Conservation (phyloP, 2,888 invertebrate species). For the Argyresthia albistria region DNA sequence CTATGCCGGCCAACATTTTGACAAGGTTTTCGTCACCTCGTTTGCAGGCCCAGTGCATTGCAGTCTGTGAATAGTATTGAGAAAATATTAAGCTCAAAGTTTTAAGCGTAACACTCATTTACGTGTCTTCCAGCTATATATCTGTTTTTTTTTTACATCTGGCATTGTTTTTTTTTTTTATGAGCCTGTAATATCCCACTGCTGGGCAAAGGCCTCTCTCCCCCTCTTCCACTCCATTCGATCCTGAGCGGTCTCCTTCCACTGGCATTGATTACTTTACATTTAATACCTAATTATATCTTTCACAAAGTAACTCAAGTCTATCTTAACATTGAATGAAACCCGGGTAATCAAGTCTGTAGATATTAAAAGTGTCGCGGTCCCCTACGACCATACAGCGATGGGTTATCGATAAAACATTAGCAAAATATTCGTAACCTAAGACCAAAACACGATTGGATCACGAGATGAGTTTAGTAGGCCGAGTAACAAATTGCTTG, state of each 20-base stretch:
- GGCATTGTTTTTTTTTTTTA: no score
- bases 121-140: background rate
- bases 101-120: background rate
- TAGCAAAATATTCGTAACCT: slow-evolving; percentile 32
- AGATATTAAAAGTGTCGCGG: no score
- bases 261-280: no score
- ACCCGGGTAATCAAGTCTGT: no score
- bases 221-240: no score
- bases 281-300: no score
- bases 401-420: slow-evolving; percentile 9
- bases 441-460: slow-evolving; percentile 46
- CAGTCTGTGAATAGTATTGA: slow-evolving; percentile 78
- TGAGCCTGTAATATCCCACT: no score
- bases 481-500: slow-evolving; percentile 67
- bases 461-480: slow-evolving; percentile 61
- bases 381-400: no score
- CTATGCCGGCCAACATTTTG: slow-evolving; percentile 90
- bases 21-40: slow-evolving; percentile 93
- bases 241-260: no score
- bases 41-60: slow-evolving; percentile 97
- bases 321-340: no score
- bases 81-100: background rate
- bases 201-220: no score
- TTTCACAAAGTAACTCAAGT: no score
- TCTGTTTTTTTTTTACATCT: background rate